Evolutionary conservation across 2,113 vertebrate genomes (phyloP).

Genomic region (Myiopsitta monachus): DNA sequence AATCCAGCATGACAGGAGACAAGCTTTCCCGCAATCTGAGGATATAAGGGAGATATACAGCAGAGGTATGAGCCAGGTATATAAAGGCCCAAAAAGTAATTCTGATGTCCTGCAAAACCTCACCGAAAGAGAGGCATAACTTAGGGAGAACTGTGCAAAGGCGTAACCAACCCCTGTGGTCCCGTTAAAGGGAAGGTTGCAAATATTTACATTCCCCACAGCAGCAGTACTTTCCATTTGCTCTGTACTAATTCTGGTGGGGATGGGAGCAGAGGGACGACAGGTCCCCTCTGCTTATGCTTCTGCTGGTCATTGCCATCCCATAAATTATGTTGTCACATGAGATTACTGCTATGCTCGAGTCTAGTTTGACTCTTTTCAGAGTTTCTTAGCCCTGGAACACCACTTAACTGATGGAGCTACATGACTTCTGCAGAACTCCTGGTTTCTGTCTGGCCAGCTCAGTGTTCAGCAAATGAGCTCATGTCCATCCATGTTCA

Average conservation of each 20-base stretch:
- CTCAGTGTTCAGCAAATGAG: fast-evolving
- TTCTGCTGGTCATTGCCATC: not conserved
- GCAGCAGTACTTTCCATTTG: not conserved
- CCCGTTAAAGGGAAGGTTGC: not conserved
- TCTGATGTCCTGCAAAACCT: not conserved
- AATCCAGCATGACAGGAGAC: not conserved
- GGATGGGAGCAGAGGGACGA: not conserved
- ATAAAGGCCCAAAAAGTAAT: not conserved
- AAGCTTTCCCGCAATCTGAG: not conserved
- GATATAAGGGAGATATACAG: not conserved
- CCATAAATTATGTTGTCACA: not conserved
- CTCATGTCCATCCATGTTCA: fast-evolving
- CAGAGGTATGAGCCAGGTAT: not conserved
- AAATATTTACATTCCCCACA: not conserved
- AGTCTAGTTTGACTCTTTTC: not conserved
- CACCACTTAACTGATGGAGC: not conserved
- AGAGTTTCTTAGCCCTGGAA: not conserved
- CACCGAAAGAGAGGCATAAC: not conserved
- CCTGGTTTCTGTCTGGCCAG: not conserved
- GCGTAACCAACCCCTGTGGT: not conserved
- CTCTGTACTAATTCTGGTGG: not conserved
- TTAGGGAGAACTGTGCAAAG: not conserved
- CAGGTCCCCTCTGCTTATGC: not conserved
- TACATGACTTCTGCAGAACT: not conserved
- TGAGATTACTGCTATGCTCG: not conserved